phyloP scores from a whole-genome alignment of 2,797 vertebrate genomes.

The Silurus aristotelis region DNA sequence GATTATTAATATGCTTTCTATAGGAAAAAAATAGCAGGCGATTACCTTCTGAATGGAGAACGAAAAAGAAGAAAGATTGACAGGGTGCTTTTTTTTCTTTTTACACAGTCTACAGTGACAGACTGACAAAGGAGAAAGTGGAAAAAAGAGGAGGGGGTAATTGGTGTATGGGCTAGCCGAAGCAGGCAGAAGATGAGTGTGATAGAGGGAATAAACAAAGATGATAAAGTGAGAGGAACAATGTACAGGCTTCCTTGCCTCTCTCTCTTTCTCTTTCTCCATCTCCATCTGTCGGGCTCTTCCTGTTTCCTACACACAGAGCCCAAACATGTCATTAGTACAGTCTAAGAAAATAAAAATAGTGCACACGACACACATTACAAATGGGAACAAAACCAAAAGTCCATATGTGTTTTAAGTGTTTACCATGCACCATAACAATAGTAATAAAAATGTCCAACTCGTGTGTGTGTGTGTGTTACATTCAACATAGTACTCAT shows the following conservation, averaged over 20 bases:
- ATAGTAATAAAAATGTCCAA: too few species aligned
- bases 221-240: constrained; percentile 5
- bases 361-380: constrained; percentile 21
- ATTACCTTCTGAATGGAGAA: constrained; percentile 68
- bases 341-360: constrained; percentile 25
- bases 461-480: too few species aligned
- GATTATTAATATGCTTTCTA: constrained; percentile 73
- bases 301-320: constrained; percentile 24
- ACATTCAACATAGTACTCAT: too few species aligned
- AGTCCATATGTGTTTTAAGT: not conserved
- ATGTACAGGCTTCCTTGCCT: constrained; percentile 2
- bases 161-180: constrained; percentile 40
- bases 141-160: constrained; percentile 42
- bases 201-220: constrained; percentile 48
- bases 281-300: constrained; percentile 3
- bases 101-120: constrained; percentile 62
- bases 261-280: constrained; percentile 2
- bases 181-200: constrained; percentile 61
- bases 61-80: constrained; percentile 64
- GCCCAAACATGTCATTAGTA: constrained; percentile 36
- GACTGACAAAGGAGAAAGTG: constrained; percentile 42
- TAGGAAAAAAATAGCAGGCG: constrained; percentile 63
- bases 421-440: too few species aligned
- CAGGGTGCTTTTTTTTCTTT: constrained; percentile 60
- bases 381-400: constrained; percentile 25